Evolutionary conservation across 1,140 invertebrate genomes (phyloP).

Genomic region (Drosophila bifasciata): DNA sequence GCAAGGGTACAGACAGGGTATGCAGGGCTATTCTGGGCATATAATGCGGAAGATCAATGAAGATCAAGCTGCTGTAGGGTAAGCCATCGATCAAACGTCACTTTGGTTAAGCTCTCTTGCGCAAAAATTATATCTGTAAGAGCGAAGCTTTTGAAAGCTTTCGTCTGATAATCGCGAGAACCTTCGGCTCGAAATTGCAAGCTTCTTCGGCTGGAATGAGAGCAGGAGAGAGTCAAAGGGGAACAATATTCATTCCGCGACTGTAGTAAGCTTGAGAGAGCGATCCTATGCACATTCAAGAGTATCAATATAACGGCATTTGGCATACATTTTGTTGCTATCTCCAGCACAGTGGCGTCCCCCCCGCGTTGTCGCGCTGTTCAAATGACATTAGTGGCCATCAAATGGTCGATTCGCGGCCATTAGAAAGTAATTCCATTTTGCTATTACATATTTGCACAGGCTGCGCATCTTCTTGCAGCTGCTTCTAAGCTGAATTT

Average conservation of each 20-base stretch:
- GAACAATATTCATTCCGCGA: too few species aligned
- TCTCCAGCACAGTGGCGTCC: not conserved
- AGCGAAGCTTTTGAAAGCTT: too few species aligned
- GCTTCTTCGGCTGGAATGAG: too few species aligned
- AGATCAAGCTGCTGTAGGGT: not conserved
- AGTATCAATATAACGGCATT: not conserved
- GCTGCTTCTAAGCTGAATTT: slow-evolving; percentile 63
- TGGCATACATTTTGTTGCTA: not conserved
- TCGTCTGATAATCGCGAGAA: too few species aligned
- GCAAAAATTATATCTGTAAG: too few species aligned
- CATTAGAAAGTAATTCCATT: slow-evolving; percentile 46
- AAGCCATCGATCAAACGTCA: too few species aligned
- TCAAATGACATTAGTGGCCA: slow-evolving; percentile 41
- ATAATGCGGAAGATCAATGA: not conserved
- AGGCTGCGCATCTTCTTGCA: slow-evolving; percentile 30
- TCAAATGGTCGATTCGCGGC: slow-evolving; percentile 46
- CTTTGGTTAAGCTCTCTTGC: too few species aligned
- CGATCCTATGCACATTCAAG: not conserved
- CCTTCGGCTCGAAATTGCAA: too few species aligned
- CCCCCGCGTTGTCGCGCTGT: not conserved
- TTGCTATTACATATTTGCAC: slow-evolving; percentile 38
- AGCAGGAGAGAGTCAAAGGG: too few species aligned
- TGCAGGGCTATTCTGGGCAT: slow-evolving; percentile 1
- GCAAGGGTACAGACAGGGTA: slow-evolving; percentile 9
- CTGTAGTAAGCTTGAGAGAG: too few species aligned